Evolutionary conservation across 2,888 invertebrate genomes (phyloP).

Genomic region (Drosophila yooni): DNA sequence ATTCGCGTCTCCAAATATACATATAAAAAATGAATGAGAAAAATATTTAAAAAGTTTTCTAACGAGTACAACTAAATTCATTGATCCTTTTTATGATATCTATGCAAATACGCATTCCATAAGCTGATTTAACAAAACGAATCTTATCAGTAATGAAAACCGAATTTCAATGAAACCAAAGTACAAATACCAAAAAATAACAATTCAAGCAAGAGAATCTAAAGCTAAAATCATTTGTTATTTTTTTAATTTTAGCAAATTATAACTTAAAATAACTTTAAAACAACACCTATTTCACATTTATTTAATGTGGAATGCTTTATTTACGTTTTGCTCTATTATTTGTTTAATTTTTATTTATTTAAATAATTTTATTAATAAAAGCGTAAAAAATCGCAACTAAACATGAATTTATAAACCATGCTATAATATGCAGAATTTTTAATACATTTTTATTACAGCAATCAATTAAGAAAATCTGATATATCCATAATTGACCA

Average conservation of each 20-base stretch:
- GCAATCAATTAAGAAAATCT: conserved; percentile 33
- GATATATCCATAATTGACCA: conserved; percentile 13
- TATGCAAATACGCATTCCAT: conserved; percentile 16
- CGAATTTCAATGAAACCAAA: conserved; percentile 39
- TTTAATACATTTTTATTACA: conserved; percentile 56
- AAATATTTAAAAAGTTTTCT: background rate
- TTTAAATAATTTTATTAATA: conserved; percentile 59
- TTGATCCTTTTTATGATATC: conserved; percentile 28
- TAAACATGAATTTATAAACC: conserved; percentile 33
- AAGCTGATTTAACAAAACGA: conserved; percentile 9
- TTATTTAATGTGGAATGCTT: conserved; percentile 54
- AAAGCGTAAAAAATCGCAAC: conserved; percentile 41
- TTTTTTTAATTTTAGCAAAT: conserved; percentile 36
- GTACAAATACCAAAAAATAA: conserved; percentile 34
- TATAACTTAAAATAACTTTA: conserved; percentile 33
- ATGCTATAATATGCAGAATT: conserved; percentile 48
- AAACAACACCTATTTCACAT: conserved; percentile 39
- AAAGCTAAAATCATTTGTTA: conserved; percentile 48
- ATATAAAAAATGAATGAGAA: background rate
- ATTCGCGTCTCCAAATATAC: background rate
- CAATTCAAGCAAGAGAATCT: conserved; percentile 29
- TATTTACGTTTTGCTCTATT: conserved; percentile 67
- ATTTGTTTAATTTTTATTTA: conserved; percentile 69
- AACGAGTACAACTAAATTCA: conserved; percentile 9
- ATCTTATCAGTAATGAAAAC: conserved; percentile 12